These are phyloP conservation scores for Eristalinus sepulchralis DNA, from an alignment of 2,888 invertebrate species.

Conservation along the genomic window DNA sequence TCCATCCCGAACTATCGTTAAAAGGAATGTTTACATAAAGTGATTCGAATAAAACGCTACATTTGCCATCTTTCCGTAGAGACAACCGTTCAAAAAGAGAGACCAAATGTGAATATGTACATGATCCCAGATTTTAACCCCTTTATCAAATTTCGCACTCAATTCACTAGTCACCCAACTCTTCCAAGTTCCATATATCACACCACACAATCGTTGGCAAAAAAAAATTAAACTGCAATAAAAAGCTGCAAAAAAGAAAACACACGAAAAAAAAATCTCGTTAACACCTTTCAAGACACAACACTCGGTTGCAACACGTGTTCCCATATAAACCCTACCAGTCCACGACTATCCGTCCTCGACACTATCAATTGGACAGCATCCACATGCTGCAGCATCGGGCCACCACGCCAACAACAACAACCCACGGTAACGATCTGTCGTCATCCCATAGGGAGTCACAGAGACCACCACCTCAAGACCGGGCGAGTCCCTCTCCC, in stretches of 20 bases:
- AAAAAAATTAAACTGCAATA: neutral
- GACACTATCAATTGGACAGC: slow-evolving; percentile 31
- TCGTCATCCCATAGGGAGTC: slow-evolving; percentile 30
- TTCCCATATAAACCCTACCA: slow-evolving; percentile 38
- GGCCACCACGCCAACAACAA: slow-evolving; percentile 16
- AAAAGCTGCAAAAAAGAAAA: neutral
- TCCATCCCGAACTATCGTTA: no score
- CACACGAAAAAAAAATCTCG: neutral
- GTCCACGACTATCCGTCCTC: no score
- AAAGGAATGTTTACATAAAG: no score
- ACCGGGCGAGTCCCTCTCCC: neutral
- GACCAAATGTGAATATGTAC: no score
- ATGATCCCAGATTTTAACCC: no score
- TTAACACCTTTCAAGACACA: slow-evolving; percentile 23
- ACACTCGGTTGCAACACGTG: slow-evolving; percentile 40
- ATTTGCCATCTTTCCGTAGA: no score
- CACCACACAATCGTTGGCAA: neutral
- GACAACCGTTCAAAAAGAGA: no score
- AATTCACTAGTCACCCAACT: no score
- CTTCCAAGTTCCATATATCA: neutral
- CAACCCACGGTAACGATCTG: slow-evolving; percentile 8
- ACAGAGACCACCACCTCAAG: slow-evolving; percentile 23
- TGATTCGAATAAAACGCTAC: no score
- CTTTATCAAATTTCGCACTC: no score
- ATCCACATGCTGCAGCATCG: slow-evolving; percentile 38